A percentile compares a stretch with the other conserved stretches of the same genome.
phyloP scores from a whole-genome alignment of 1,140 invertebrate genomes.

The Episyrphus balteatus region DNA sequence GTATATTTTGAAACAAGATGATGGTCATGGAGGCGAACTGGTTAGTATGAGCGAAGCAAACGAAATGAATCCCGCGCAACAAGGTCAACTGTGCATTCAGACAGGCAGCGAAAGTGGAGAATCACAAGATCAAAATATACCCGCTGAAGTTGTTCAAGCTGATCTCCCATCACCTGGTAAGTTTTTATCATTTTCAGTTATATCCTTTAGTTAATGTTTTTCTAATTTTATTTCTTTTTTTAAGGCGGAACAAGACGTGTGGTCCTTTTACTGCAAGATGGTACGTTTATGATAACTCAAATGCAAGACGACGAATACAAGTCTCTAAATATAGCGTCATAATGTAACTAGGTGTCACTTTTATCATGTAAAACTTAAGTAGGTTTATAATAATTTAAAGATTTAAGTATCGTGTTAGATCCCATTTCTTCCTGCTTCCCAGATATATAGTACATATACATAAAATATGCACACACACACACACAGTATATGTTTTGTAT shows the following conservation, averaged over 20 bases:
- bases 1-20: conserved; percentile 47
- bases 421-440: too few relatives aligned
- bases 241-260: conserved; percentile 67
- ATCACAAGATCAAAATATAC: conserved; percentile 52
- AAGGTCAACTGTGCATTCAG: conserved; percentile 30
- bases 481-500: too few relatives aligned
- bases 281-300: conserved; percentile 73
- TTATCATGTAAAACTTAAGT: too few relatives aligned
- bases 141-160: conserved; percentile 70
- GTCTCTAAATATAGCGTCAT: conserved; percentile 44
- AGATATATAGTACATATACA: too few relatives aligned
- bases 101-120: conserved; percentile 43
- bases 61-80: conserved; percentile 9
- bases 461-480: too few relatives aligned
- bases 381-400: too few relatives aligned
- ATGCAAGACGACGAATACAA: conserved; percentile 73
- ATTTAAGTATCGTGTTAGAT: too few relatives aligned
- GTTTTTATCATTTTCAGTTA: conserved; percentile 2
- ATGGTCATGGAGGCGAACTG: conserved; percentile 20
- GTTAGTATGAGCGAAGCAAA: conserved; percentile 11
- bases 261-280: conserved; percentile 65
- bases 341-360: conserved; percentile 6
- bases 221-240: conserved; percentile 3
- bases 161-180: conserved; percentile 67
- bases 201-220: not conserved